Evolutionary conservation across 2,888 invertebrate genomes (phyloP).

Genomic region (Shargacucullia verbasci): DNA sequence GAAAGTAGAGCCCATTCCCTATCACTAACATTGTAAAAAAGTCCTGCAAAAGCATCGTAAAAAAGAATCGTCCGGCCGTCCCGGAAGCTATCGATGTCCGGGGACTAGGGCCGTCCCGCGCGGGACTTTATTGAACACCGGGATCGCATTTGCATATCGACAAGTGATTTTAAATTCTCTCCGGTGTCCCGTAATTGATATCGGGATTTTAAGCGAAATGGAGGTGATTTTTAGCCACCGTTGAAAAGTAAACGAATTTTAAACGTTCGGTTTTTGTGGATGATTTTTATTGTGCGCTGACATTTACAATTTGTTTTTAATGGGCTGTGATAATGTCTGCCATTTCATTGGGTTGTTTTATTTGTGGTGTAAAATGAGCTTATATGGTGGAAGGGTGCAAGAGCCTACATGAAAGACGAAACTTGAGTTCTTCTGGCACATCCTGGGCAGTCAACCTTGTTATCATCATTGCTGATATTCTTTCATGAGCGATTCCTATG

Average conservation of each 20-base stretch:
- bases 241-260: slow-evolving; percentile 28
- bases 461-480: too few relatives aligned
- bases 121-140: slow-evolving; percentile 70
- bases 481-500: too few relatives aligned
- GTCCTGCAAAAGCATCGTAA: slow-evolving; percentile 63
- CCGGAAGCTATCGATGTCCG: slow-evolving; percentile 84
- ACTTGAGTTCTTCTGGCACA: too few relatives aligned
- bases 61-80: slow-evolving; percentile 70
- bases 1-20: slow-evolving; percentile 57
- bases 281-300: slow-evolving; percentile 2
- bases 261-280: slow-evolving; percentile 27
- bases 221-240: slow-evolving; percentile 44
- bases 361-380: too few relatives aligned
- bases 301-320: too few relatives aligned
- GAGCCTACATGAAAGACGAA: too few relatives aligned
- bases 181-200: slow-evolving; percentile 72
- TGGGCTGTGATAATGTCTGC: too few relatives aligned
- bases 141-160: slow-evolving; percentile 84
- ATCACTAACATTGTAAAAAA: slow-evolving; percentile 60
- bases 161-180: slow-evolving; percentile 69
- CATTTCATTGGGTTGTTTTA: too few relatives aligned
- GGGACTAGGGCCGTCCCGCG: slow-evolving; percentile 57
- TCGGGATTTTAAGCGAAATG: slow-evolving; percentile 51
- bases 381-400: too few relatives aligned
- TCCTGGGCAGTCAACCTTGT: too few relatives aligned